Evolutionary conservation across 23 tunicate species (phyloP), one percentile per base, ranked within the genome.

Genomic region (Halocynthia aurantium): DNA sequence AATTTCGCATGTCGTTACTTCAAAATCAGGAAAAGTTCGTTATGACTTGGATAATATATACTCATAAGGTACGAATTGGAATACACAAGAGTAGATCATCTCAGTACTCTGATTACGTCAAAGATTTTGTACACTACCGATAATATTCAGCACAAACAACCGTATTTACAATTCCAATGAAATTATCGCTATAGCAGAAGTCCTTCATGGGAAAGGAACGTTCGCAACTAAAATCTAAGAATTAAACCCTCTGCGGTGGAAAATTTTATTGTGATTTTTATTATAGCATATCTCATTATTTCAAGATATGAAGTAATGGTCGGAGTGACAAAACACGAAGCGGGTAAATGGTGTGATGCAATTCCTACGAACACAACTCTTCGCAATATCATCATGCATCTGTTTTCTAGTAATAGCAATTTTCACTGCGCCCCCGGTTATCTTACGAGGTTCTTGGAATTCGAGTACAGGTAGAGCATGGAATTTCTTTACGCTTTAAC

Each of bases 271-370:
- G 44, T 31, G 44, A 31, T 31, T 31, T 31, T 31, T 31, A 31
- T 31, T 31, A 1, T 31, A 31, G 44, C 44, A 31, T 31, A 31
- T 31, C 21, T 67, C 2, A 11, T 13, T 18, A n/a, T 9, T 70
- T 22, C 8, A 0, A 74, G 78, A 54, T 74, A 74, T 18, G 62
- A 54, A 22, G 31, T 74, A 8, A 74, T 74, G 78, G 55, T 74
- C 19, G 78, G 78, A 51, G 56, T 56, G 63, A 64, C 56, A 15
- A 64, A 74, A 56, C 19, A 51, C 63, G 78, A 74, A 74, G 78
- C 67, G 8, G 78, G 67, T 13, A 54, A 74, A 53, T 51, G 55
- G 50, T 62, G 31, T 0, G 57, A 54, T 19, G 78, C 31, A 20
- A 0, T 52, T 8, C 22, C 15, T 7, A 53, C 55, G 66, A 54